Conservation (phyloP, 2,797 vertebrate genomes). For the Anniella stebbinsi region DNA sequence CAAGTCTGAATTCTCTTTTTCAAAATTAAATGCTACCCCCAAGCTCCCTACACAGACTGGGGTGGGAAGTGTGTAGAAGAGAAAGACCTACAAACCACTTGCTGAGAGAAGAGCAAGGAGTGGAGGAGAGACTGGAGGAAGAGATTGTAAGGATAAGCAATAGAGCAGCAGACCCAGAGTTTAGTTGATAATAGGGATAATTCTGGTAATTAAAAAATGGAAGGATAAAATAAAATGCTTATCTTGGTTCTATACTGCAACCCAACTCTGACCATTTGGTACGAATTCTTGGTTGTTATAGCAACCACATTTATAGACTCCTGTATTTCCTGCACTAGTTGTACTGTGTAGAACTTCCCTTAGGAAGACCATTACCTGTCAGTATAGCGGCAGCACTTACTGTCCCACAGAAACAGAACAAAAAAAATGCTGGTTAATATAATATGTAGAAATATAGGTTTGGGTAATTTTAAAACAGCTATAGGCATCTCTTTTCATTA, state of each 20-base stretch:
- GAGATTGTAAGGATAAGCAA: not conserved
- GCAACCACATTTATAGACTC: not conserved
- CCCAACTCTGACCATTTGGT: not conserved
- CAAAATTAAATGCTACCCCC: not conserved
- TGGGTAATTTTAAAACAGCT: not conserved
- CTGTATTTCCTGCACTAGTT: not conserved
- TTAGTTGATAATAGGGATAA: not conserved
- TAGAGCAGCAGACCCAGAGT: not conserved
- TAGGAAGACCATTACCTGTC: not conserved
- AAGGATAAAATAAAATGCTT: not conserved
- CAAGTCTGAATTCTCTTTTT: not conserved
- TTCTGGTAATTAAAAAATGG: not conserved
- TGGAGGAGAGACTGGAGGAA: not conserved
- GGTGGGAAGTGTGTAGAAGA: not conserved
- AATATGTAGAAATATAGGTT: not conserved
- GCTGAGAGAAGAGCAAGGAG: not conserved
- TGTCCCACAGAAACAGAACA: not conserved
- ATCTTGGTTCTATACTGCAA: not conserved
- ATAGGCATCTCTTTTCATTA: not conserved
- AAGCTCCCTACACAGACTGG: not conserved
- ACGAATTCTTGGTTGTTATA: not conserved
- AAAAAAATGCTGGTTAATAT: not conserved
- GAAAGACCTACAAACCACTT: not conserved
- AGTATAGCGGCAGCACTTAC: not conserved
- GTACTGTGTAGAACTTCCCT: not conserved